Evolutionary conservation across 2,113 vertebrate species (phyloP), one percentile per base, ranked within the genome.

Genomic region (Solea solea): DNA sequence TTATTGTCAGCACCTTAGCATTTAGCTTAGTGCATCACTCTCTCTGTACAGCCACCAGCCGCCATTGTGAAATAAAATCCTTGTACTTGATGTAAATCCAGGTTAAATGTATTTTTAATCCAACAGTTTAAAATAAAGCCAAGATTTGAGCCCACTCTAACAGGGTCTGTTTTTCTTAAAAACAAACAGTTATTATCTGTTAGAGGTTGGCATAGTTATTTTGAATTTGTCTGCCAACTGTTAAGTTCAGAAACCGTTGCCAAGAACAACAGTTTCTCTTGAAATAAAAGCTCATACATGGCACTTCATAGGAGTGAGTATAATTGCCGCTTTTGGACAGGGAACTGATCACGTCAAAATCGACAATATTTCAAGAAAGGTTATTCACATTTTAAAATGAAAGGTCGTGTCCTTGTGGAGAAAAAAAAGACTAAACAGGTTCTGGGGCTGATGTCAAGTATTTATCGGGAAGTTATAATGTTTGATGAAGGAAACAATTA

Each of bases 251-350:
- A 34, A 34, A 34, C 34, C 34, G 3, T 34, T 34, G 34, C 34
- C 34, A 34, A 34, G 5, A 34, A 6, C 34, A 34, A 34, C 34
- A 34, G 34, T 34, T 34, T 15, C 14, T 49, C 27, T 54, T 4
- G 2, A 56, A 74, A 66, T 62, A 61, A 60, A 69, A 66, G 16
- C 48, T 74, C 51, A 25, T n/a, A 14, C 14, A n/a, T 25, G n/a
- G 48, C 27, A 28, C 44, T 72, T 62, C 69, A 49, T 14, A n/a
- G 68, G 52, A 51, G 58, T 25, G 61, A 44, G 52, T 64, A 61
- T 58, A 40, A 67, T 11, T n/a, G 27, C 48, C 57, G 53, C 54
- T 63, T 41, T 61, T 86, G 61, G 67, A 63, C 21, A 21, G 21
- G 21, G 21, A 21, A 21, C 21, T 21, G 21, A 21, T 21, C 21